Conservation (phyloP, 2,113 vertebrate species). For the Bos taurus region DNA sequence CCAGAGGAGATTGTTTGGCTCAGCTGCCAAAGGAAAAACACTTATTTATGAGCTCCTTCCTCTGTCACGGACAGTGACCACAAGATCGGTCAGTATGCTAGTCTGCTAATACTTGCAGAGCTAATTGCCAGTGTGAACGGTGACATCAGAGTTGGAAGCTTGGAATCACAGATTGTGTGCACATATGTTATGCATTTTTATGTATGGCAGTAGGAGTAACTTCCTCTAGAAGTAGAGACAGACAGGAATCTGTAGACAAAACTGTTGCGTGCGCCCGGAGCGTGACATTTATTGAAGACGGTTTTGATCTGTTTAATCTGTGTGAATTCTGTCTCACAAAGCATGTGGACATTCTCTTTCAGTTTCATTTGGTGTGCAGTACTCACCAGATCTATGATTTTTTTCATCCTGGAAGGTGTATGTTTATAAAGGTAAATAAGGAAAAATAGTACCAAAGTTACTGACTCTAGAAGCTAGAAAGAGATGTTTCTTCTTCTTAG, state of each 20-base stretch:
- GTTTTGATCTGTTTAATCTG: constrained; percentile 1
- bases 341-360: background rate
- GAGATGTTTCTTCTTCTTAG: background rate
- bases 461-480: background rate
- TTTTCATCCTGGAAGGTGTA: background rate
- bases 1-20: background rate
- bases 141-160: constrained; percentile 29
- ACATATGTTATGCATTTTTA: background rate
- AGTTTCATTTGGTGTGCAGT: background rate
- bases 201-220: background rate
- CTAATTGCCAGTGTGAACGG: constrained; percentile 21
- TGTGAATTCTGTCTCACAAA: background rate
- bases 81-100: background rate
- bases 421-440: background rate
- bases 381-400: background rate
- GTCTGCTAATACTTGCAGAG: constrained; percentile 23
- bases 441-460: background rate
- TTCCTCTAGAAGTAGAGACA: constrained; percentile 14
- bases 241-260: background rate
- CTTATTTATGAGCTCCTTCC: constrained; percentile 28
- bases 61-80: constrained; percentile 47
- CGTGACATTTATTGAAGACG: background rate
- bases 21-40: background rate
- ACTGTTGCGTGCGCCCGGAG: background rate
- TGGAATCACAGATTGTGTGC: background rate